Conservation (phyloP, 2,113 vertebrate genomes). For the Gila orcuttii region DNA sequence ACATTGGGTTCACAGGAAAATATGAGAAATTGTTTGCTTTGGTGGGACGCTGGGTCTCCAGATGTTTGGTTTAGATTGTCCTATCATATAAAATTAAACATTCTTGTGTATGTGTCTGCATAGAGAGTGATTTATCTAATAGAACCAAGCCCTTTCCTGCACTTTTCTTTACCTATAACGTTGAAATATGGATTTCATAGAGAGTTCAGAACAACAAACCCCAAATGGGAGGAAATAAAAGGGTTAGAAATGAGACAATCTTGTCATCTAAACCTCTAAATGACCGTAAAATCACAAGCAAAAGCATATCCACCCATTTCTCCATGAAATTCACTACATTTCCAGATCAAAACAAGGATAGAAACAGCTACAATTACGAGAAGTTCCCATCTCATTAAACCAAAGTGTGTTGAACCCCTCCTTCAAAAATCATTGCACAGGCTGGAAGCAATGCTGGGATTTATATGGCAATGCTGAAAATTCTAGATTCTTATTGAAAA, state of each 20-base stretch:
- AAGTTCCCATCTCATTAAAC: background rate
- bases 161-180: slow-evolving; percentile 20
- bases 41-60: slow-evolving; percentile 4
- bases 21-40: slow-evolving; percentile 18
- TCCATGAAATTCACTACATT: background rate
- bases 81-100: slow-evolving; percentile 4
- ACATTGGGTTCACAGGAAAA: background rate
- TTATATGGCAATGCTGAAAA: background rate
- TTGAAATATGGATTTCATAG: slow-evolving; percentile 32
- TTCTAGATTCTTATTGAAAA: background rate
- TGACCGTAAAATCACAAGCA: slow-evolving; percentile 19
- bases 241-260: background rate
- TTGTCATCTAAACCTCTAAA: slow-evolving; percentile 21
- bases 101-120: background rate
- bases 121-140: background rate
- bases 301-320: slow-evolving; percentile 31
- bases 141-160: background rate
- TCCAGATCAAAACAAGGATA: slow-evolving; percentile 32
- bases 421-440: background rate
- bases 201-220: slow-evolving; percentile 29
- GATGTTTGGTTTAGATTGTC: slow-evolving; percentile 21
- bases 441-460: background rate
- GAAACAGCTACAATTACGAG: background rate
- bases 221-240: slow-evolving; percentile 18
- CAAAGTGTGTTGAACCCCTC: background rate